Percentiles rank a stretch among this genome's conserved stretches.
Evolutionary conservation across 53 echinoderm and acorn worm species (phyloP).

Genomic region (Actinopyga echinites): DNA sequence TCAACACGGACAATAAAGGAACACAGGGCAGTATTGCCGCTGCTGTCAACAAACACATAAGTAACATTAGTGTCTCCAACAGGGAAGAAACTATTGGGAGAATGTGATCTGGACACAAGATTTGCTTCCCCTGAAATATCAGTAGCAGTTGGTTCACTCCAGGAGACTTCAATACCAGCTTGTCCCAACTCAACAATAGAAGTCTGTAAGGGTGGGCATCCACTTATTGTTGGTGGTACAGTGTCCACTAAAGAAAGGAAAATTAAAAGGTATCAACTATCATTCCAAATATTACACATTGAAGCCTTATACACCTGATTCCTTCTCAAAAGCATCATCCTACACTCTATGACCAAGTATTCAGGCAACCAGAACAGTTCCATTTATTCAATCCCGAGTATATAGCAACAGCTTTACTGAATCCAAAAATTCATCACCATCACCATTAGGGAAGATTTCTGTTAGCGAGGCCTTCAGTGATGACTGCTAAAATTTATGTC

Average conservation of each 20-base stretch:
- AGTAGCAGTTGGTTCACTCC: conserved; percentile 48
- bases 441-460: no score
- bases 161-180: conserved; percentile 20
- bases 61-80: conserved; percentile 38
- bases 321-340: no score
- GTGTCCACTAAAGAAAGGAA: conserved; percentile 38
- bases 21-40: conserved; percentile 23
- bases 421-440: no score
- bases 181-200: conserved; percentile 14
- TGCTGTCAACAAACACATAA: conserved; percentile 15
- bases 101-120: neutral
- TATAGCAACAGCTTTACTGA: no score
- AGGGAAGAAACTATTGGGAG: conserved; percentile 4
- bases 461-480: no score
- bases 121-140: conserved; percentile 41
- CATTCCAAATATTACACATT: no score
- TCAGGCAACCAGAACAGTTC: no score
- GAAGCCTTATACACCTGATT: no score
- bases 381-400: no score
- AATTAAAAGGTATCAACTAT: neutral
- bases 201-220: neutral
- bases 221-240: conserved; percentile 37
- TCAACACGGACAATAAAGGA: conserved; percentile 27
- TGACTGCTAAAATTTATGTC: no score
- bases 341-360: no score